Percentiles rank a stretch among this genome's conserved stretches.
These are phyloP conservation scores for Adineta ricciae DNA, from an alignment of 2,888 invertebrate genomes.

Conservation along the genomic window DNA sequence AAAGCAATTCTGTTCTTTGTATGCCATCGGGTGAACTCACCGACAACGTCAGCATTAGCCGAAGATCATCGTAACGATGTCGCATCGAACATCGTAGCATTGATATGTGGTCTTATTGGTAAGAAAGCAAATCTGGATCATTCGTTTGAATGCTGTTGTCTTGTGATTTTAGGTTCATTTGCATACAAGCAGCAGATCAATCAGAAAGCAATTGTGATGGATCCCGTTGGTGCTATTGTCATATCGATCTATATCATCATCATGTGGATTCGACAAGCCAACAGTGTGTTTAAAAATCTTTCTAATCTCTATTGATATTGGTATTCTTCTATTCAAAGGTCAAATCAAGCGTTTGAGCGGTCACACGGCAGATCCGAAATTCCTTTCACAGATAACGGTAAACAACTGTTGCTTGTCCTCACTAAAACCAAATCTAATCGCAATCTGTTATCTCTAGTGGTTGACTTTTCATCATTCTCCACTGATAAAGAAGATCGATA, in stretches of 20 bases:
- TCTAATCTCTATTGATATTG: too few relatives aligned
- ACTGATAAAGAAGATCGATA: background rate
- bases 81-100: conserved; percentile 50
- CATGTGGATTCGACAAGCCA: conserved; percentile 41
- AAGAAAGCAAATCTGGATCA: background rate
- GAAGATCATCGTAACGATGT: conserved; percentile 53
- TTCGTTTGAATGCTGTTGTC: too few relatives aligned
- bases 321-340: conserved; percentile 37
- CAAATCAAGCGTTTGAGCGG: conserved; percentile 47
- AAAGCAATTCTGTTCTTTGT: conserved; percentile 43
- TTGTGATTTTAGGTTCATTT: background rate
- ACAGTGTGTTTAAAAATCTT: background rate
- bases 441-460: conserved; percentile 49
- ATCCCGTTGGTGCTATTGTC: conserved; percentile 52
- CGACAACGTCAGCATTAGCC: conserved; percentile 48
- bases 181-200: background rate
- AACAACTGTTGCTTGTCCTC: conserved; percentile 36
- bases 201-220: conserved; percentile 38
- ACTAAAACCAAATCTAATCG: too few relatives aligned
- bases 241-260: conserved; percentile 51
- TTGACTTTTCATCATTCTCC: conserved; percentile 44
- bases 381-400: conserved; percentile 48
- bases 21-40: conserved; percentile 39
- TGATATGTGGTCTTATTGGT: conserved; percentile 51
- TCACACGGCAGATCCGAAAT: conserved; percentile 42